Evolutionary conservation across 2,888 invertebrate genomes (phyloP).

Genomic region (Amphipyra berbera): DNA sequence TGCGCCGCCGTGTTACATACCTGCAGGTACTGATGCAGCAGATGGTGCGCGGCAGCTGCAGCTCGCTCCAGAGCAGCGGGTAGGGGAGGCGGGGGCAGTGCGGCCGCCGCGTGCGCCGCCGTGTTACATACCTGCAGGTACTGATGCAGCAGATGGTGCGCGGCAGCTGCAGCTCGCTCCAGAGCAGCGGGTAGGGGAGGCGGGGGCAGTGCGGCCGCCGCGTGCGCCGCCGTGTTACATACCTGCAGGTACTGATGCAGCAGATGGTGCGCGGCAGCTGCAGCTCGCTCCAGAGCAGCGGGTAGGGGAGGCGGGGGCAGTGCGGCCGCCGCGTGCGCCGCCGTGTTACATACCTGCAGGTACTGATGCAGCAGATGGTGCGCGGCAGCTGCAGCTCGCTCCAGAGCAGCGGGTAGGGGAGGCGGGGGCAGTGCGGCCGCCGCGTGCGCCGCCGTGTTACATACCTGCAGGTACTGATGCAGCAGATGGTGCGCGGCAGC

Average conservation of each 20-base stretch:
- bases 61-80: constrained; percentile 83
- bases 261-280: constrained; percentile 82
- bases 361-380: constrained; percentile 86
- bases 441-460: constrained; percentile 74
- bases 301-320: constrained; percentile 84
- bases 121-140: constrained; percentile 74
- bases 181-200: constrained; percentile 82
- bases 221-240: constrained; percentile 71
- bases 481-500: constrained; percentile 83
- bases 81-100: constrained; percentile 84
- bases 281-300: constrained; percentile 82
- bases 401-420: constrained; percentile 81
- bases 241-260: constrained; percentile 86
- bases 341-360: constrained; percentile 71
- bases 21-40: constrained; percentile 85
- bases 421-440: constrained; percentile 84
- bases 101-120: constrained; percentile 82
- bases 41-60: constrained; percentile 83
- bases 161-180: constrained; percentile 83
- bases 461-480: constrained; percentile 84
- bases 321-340: constrained; percentile 82
- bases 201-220: constrained; percentile 84
- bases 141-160: constrained; percentile 85
- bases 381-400: constrained; percentile 83
- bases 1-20: constrained; percentile 71